Evolutionary conservation across 2,888 invertebrate species (phyloP).

Genomic region (Apantesis nais): DNA sequence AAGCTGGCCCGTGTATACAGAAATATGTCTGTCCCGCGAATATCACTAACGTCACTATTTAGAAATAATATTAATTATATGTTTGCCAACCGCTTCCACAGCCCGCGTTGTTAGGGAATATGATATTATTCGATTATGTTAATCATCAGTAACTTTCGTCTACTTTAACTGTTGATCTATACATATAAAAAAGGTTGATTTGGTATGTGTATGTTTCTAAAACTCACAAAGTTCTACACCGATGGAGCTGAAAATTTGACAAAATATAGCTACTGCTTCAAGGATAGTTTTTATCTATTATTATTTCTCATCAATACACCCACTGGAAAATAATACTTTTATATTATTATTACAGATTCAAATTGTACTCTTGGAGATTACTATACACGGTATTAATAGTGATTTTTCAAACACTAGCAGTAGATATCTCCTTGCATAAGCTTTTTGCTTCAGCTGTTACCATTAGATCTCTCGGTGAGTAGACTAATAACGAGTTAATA

Average conservation of each 20-base stretch:
- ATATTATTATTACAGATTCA: constrained; percentile 53
- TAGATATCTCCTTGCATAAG: constrained; percentile 42
- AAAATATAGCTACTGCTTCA: no score
- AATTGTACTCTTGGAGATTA: constrained; percentile 49
- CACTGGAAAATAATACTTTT: background rate
- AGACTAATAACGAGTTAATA: background rate
- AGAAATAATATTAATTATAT: background rate
- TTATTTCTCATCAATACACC: no score
- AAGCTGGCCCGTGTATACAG: no score
- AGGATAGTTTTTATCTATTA: no score
- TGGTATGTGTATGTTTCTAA: no score
- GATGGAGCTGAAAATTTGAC: no score
- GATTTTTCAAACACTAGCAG: constrained; percentile 39
- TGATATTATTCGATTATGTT: background rate
- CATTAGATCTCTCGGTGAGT: constrained; percentile 50
- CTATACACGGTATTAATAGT: constrained; percentile 47
- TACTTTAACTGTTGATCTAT: no score
- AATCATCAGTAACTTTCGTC: no score
- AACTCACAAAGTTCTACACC: no score
- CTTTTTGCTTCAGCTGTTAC: constrained; percentile 35
- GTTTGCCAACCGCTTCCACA: background rate
- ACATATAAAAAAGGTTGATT: no score
- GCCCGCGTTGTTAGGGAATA: background rate
- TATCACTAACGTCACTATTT: no score
- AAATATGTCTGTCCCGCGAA: background rate